Evolutionary conservation across 2,888 invertebrate genomes (phyloP).

Genomic region (Agrochola lychnidis): DNA sequence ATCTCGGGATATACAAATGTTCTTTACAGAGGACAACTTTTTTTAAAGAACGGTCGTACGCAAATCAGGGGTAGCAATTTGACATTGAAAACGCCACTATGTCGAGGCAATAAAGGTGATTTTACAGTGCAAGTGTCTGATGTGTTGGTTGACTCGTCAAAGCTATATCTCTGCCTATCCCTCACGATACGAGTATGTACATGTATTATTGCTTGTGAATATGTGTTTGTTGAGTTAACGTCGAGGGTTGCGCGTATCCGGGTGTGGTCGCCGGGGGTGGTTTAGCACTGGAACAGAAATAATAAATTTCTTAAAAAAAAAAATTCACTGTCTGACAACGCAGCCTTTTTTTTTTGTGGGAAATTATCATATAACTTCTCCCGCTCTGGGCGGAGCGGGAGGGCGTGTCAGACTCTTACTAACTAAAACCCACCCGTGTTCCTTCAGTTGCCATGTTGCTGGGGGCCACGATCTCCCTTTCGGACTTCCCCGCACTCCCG

Average conservation of each 20-base stretch:
- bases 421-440: too few relatives aligned
- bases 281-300: constrained; percentile 74
- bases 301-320: background rate
- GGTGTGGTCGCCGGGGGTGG: constrained; percentile 80
- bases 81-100: background rate
- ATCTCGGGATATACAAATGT: background rate
- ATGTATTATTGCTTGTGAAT: constrained; percentile 52
- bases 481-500: too few relatives aligned
- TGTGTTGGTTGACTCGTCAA: background rate
- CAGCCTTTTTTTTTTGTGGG: too few relatives aligned
- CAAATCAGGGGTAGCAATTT: background rate
- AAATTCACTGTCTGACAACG: background rate
- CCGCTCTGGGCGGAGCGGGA: too few relatives aligned
- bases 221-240: constrained; percentile 70
- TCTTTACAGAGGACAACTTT: background rate
- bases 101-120: background rate
- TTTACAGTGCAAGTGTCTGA: background rate
- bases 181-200: constrained; percentile 41
- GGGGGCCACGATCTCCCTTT: too few relatives aligned
- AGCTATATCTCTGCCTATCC: constrained; percentile 32
- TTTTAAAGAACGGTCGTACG: background rate
- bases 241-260: constrained; percentile 79
- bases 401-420: too few relatives aligned
- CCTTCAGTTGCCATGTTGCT: too few relatives aligned
- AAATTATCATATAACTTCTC: too few relatives aligned